Conservation (phyloP, 1,140 invertebrate species). For the Leucophenga varia region DNA sequence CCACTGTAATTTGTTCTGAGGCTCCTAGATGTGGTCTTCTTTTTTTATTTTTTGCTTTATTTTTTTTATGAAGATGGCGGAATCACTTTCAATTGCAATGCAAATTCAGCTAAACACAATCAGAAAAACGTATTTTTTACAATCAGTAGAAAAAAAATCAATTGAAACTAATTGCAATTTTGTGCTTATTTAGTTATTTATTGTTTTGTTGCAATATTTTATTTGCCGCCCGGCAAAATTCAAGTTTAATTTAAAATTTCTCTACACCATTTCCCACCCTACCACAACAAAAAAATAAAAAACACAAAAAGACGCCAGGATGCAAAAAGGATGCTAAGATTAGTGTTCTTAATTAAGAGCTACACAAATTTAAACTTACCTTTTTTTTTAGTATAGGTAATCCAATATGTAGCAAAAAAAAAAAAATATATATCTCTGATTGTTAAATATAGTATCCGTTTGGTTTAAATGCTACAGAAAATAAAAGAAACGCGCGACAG, state of each 20-base stretch:
- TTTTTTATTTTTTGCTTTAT: too few relatives aligned
- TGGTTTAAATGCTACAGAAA: too few relatives aligned
- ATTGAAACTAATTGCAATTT: constrained; percentile 14
- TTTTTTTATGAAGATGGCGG: too few relatives aligned
- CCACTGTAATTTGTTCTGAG: too few relatives aligned
- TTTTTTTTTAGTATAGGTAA: constrained; percentile 6
- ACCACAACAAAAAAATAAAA: constrained; percentile 20
- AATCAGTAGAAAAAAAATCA: constrained; percentile 1
- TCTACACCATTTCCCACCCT: constrained; percentile 21
- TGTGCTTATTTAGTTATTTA: neutral
- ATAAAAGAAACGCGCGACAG: too few relatives aligned
- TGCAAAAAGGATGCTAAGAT: neutral
- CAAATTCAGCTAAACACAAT: too few relatives aligned
- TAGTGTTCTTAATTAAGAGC: neutral
- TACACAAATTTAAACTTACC: too few relatives aligned
- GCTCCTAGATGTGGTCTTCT: too few relatives aligned
- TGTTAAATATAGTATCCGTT: too few relatives aligned
- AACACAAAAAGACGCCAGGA: neutral
- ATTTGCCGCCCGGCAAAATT: constrained; percentile 15
- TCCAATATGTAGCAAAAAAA: too few relatives aligned
- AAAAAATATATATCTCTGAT: too few relatives aligned
- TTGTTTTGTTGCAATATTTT: neutral
- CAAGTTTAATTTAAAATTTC: constrained; percentile 7
- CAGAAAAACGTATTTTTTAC: neutral
- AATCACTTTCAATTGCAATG: neutral